These are phyloP conservation scores for Apantesis nais DNA, from an alignment of 2,888 invertebrate genomes.

Conservation along the genomic window DNA sequence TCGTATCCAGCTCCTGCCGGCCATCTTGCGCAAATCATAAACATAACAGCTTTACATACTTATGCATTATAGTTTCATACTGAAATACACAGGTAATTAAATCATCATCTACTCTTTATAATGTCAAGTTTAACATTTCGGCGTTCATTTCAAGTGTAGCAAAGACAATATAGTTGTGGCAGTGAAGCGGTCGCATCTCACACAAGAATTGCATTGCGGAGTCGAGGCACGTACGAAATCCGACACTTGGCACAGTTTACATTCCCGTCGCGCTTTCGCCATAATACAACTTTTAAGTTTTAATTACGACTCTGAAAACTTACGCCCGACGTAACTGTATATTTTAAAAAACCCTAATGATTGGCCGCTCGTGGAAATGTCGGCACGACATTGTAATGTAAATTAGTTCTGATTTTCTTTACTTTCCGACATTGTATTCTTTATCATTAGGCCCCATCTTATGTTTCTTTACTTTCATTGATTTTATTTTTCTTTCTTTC, in stretches of 20 bases:
- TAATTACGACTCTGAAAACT: slow-evolving; percentile 76
- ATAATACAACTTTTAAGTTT: slow-evolving; percentile 81
- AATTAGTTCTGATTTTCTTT: slow-evolving; percentile 50
- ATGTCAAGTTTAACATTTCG: not conserved
- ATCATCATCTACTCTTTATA: not conserved
- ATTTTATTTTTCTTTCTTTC: slow-evolving; percentile 33
- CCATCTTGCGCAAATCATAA: too few relatives aligned
- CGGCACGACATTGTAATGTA: slow-evolving; percentile 50
- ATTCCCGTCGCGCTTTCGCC: slow-evolving; percentile 65
- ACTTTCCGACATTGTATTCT: slow-evolving; percentile 46
- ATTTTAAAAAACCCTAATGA: slow-evolving; percentile 55
- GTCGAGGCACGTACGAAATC: slow-evolving; percentile 77
- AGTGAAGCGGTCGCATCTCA: slow-evolving; percentile 34
- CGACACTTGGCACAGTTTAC: slow-evolving; percentile 80
- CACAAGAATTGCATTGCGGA: slow-evolving; percentile 64
- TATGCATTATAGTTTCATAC: not conserved
- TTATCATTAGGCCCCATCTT: slow-evolving; percentile 40
- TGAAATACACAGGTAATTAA: not conserved
- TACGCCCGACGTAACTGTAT: slow-evolving; percentile 50
- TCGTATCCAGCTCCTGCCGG: too few relatives aligned
- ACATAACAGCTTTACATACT: not conserved
- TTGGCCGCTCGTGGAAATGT: slow-evolving; percentile 39
- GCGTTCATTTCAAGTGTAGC: slow-evolving; percentile 36
- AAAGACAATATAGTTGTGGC: slow-evolving; percentile 19
- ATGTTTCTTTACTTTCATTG: slow-evolving; percentile 42